phyloP scores from a whole-genome alignment of 1,140 invertebrate genomes.

The Littorina saxatilis region DNA sequence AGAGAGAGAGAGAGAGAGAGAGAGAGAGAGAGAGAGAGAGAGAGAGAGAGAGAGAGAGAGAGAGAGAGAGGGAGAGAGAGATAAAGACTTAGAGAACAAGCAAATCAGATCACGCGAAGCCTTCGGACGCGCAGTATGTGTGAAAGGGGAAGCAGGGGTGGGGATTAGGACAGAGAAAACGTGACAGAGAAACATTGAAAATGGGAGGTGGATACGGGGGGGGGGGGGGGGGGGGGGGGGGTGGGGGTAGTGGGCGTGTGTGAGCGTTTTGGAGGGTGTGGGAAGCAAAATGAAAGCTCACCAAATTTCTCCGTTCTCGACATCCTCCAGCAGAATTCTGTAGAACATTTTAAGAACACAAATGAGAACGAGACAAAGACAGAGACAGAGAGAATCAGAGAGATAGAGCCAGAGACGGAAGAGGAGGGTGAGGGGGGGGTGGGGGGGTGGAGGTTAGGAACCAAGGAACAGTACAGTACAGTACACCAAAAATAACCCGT shows the following conservation, averaged over 20 bases:
- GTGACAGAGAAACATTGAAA: too few species aligned
- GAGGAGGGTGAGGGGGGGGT: too few species aligned
- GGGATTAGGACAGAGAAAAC: too few species aligned
- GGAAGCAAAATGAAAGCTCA: background rate
- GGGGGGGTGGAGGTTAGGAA: background rate
- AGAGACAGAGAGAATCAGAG: slow-evolving; percentile 22
- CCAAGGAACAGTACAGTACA: too few species aligned
- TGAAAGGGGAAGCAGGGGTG: too few species aligned
- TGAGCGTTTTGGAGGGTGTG: slow-evolving; percentile 1
- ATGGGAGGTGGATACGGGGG: too few species aligned
- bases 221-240: too few species aligned
- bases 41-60: background rate
- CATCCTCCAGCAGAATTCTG: too few species aligned
- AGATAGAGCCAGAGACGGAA: background rate
- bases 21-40: background rate
- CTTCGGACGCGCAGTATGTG: too few species aligned
- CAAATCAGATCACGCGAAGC: background rate
- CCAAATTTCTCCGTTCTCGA: too few species aligned
- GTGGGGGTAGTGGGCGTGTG: background rate
- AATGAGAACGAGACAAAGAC: background rate
- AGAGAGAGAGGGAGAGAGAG: slow-evolving; percentile 14
- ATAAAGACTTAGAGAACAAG: background rate
- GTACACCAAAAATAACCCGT: too few species aligned
- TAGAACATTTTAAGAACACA: too few species aligned
- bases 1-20: background rate